Conservation (phyloP, 1,140 invertebrate species). For the Scaptomyza hsui region DNA sequence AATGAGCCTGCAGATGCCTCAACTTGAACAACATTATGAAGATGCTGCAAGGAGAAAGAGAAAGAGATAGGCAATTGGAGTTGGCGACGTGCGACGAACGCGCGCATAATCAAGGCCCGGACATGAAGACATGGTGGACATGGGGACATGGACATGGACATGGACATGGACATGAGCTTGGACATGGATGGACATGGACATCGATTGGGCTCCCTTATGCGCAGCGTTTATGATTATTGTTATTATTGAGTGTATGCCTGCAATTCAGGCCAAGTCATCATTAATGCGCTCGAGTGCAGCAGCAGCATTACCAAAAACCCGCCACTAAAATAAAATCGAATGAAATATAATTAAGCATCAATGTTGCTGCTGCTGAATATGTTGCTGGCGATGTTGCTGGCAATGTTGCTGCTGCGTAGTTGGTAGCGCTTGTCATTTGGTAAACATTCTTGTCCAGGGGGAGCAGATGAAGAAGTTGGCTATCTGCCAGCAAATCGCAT, state of each 20-base stretch:
- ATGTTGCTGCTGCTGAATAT: slow-evolving; percentile 37
- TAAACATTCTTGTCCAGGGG: slow-evolving; percentile 62
- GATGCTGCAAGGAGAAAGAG: neutral
- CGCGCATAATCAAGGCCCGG: slow-evolving; percentile 73
- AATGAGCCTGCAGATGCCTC: slow-evolving; percentile 56
- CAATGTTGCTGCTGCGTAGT: slow-evolving; percentile 53
- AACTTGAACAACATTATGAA: neutral
- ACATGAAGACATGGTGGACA: slow-evolving; percentile 34
- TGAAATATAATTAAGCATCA: slow-evolving; percentile 82
- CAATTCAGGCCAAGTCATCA: slow-evolving; percentile 81
- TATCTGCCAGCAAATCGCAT: slow-evolving; percentile 73
- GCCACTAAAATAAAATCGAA: slow-evolving; percentile 80
- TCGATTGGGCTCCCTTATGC: slow-evolving; percentile 61
- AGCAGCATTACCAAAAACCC: slow-evolving; percentile 72
- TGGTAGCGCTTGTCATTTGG: slow-evolving; percentile 76
- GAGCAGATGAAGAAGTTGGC: slow-evolving; percentile 52
- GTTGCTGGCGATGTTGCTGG: slow-evolving; percentile 28
- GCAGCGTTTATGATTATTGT: slow-evolving; percentile 79
- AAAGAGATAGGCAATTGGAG: slow-evolving; percentile 26
- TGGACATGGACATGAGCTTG: slow-evolving; percentile 26
- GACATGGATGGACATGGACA: slow-evolving; percentile 32
- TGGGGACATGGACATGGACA: slow-evolving; percentile 26
- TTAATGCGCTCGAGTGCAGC: slow-evolving; percentile 71
- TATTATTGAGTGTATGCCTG: slow-evolving; percentile 80
- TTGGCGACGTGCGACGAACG: slow-evolving; percentile 60